Percentiles rank a stretch among this genome's conserved stretches.
phyloP scores from a whole-genome alignment of 2,113 vertebrate species.

The Fulica atra region DNA sequence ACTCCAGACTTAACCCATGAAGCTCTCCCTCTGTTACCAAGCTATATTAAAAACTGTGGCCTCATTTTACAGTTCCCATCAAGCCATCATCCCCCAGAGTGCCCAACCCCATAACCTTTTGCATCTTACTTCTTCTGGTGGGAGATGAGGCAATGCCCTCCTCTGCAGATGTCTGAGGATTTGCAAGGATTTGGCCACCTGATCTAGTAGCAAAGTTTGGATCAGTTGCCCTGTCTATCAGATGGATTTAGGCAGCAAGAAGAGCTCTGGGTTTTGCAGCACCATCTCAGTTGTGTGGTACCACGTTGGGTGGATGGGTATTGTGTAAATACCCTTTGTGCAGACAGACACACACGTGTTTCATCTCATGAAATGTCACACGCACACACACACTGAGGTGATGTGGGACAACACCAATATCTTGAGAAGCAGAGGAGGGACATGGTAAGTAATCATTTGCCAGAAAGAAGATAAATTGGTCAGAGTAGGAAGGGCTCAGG shows the following conservation, averaged over 20 bases:
- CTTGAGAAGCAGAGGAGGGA: background rate
- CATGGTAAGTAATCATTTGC: background rate
- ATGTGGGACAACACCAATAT: background rate
- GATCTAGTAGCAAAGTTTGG: background rate
- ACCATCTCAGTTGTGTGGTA: rapidly evolving
- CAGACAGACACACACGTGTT: rapidly evolving
- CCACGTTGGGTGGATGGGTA: rapidly evolving
- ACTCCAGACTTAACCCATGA: background rate
- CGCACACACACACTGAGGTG: no score
- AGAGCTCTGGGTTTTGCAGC: background rate
- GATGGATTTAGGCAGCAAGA: background rate
- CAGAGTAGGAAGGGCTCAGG: background rate
- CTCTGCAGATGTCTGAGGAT: background rate
- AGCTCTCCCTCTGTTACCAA: background rate
- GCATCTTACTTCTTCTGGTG: background rate
- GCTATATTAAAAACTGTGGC: background rate
- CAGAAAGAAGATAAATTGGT: background rate
- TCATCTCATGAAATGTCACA: background rate
- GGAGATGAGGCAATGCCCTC: background rate
- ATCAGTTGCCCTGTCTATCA: background rate
- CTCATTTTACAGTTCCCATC: background rate
- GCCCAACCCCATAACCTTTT: background rate
- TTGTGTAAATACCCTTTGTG: background rate
- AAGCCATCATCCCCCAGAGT: background rate
- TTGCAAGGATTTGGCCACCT: background rate